A percentile compares a stretch with the other conserved stretches of the same genome.
Conservation (phyloP, 1,140 invertebrate species). For the Coboldia fuscipes region DNA sequence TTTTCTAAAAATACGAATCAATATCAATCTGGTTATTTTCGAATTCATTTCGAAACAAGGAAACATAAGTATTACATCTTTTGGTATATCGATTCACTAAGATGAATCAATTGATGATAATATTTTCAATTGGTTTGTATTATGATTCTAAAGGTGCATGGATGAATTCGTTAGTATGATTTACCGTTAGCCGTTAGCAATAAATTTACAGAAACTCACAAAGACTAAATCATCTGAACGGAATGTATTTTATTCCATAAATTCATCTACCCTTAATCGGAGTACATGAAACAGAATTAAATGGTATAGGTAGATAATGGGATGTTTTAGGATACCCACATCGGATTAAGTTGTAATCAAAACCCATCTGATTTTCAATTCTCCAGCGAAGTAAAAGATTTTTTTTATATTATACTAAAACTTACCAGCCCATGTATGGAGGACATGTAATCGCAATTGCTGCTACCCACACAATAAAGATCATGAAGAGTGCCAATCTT, state of each 20-base stretch:
- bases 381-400: slow-evolving; percentile 1
- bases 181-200: too few species aligned
- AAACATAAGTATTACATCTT: too few species aligned
- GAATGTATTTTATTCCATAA: slow-evolving; percentile 2
- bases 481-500: slow-evolving; percentile 55
- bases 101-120: too few species aligned
- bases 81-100: too few species aligned
- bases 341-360: slow-evolving; percentile 1
- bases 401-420: slow-evolving; percentile 6
- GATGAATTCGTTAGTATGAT: too few species aligned
- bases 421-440: slow-evolving; percentile 58
- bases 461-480: slow-evolving; percentile 60
- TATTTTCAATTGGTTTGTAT: too few species aligned
- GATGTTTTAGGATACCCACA: slow-evolving; percentile 1
- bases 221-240: background rate
- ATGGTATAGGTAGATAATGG: background rate
- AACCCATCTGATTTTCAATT: background rate
- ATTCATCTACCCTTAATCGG: slow-evolving; percentile 3
- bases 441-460: slow-evolving; percentile 66
- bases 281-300: slow-evolving; percentile 1
- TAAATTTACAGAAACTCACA: too few species aligned
- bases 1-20: too few species aligned
- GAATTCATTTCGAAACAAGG: too few species aligned
- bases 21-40: too few species aligned
- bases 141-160: too few species aligned